Conservation (phyloP, 2,113 vertebrate genomes). For the Nothoprocta pentlandii region DNA sequence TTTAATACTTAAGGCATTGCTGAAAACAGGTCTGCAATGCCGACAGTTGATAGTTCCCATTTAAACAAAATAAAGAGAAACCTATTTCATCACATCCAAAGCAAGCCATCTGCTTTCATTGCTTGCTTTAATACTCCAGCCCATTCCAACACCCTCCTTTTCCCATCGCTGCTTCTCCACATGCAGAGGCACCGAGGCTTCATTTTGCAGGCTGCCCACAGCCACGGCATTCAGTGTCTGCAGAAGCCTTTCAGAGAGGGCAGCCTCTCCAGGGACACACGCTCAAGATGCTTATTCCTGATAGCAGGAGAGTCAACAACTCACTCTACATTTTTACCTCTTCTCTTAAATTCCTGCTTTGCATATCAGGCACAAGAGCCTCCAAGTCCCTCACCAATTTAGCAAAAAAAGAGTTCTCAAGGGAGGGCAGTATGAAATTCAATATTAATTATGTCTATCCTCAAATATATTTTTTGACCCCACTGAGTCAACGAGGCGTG, state of each 20-base stretch:
- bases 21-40: conserved; percentile 42
- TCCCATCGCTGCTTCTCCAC: background rate
- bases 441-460: background rate
- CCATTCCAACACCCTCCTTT: background rate
- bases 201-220: conserved; percentile 4
- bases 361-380: background rate
- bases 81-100: conserved; percentile 63
- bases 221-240: background rate
- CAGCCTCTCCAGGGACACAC: background rate
- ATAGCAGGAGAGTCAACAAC: conserved; percentile 4
- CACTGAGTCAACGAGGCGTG: conserved; percentile 28
- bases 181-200: background rate
- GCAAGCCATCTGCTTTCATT: conserved; percentile 29
- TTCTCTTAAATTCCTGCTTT: background rate
- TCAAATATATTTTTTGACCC: conserved; percentile 13
- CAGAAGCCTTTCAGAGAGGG: background rate
- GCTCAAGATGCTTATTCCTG: background rate
- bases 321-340: background rate
- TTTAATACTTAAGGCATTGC: background rate
- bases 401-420: background rate
- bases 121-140: conserved; percentile 43
- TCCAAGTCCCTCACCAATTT: background rate
- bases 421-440: background rate
- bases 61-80: conserved; percentile 59
- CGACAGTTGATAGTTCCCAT: conserved; percentile 36